A percentile compares a stretch with the other conserved stretches of the same genome.
Conservation (phyloP, 2,113 vertebrate species). For the Amphiprion percula region DNA sequence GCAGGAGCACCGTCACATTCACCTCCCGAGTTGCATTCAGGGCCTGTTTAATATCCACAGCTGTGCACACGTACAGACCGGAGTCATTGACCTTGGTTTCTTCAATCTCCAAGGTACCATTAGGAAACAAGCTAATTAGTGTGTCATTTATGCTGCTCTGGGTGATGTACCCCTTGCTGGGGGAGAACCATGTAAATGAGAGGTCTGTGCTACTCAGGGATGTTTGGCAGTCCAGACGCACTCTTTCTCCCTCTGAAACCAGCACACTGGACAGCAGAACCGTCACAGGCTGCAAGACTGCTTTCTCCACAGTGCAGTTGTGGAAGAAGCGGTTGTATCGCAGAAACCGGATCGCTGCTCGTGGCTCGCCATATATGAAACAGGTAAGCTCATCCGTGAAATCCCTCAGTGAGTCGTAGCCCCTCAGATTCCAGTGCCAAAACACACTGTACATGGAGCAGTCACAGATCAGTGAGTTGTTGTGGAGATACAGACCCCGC, state of each 20-base stretch:
- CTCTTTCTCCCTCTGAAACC: slow-evolving; percentile 83
- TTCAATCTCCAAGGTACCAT: slow-evolving; percentile 91
- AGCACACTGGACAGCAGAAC: slow-evolving; percentile 76
- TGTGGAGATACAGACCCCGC: slow-evolving; percentile 93
- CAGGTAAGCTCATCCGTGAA: slow-evolving; percentile 91
- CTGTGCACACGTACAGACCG: slow-evolving; percentile 91
- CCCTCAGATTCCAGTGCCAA: slow-evolving; percentile 88
- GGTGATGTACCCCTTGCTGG: slow-evolving; percentile 85
- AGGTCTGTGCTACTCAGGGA: slow-evolving; percentile 76
- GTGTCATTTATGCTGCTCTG: slow-evolving; percentile 82
- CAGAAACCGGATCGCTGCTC: slow-evolving; percentile 85
- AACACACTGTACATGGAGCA: slow-evolving; percentile 90
- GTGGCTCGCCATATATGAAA: slow-evolving; percentile 80
- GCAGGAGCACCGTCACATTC: slow-evolving; percentile 88
- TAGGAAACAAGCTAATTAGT: slow-evolving; percentile 84
- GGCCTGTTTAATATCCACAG: slow-evolving; percentile 84
- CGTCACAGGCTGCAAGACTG: slow-evolving; percentile 41
- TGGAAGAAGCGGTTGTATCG: slow-evolving; percentile 85
- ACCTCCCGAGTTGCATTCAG: slow-evolving; percentile 90
- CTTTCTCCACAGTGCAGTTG: slow-evolving; percentile 85
- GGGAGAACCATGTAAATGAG: slow-evolving; percentile 90
- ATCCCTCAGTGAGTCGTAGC: slow-evolving; percentile 88
- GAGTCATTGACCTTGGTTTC: slow-evolving; percentile 86
- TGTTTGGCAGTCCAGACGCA: slow-evolving; percentile 88
- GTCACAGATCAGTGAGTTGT: slow-evolving; percentile 93